Base-by-base conservation (phyloP, 2,797 vertebrate genomes). In the Rhinichthys osculus region DNA sequence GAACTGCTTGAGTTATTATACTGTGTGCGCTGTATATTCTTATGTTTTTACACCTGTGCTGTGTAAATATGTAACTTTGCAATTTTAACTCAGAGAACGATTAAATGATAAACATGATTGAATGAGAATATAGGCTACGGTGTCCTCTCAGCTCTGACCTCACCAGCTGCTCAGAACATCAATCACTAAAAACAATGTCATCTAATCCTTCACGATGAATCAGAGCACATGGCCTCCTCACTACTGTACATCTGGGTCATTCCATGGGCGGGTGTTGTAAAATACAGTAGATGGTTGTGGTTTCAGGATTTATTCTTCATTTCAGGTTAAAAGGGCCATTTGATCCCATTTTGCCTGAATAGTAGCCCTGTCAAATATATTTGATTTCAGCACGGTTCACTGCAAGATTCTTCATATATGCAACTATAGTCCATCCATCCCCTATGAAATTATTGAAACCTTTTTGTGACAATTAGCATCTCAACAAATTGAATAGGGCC, bases 251-350 rank as follows among this genome's bases (percentile, higher is more conserved):
- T 92, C 90, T 91, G 79, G 92, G 92, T 91, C 87, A 89, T 89
- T 84, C 87, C 10, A 85, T 90, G 90, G 92, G 89, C 89, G 92
- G 89, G 90, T 90, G 90, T 85, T 91, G 91, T 91, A 92, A 91
- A 92, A 90, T 86, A 90, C 88, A 82, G 73, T 90, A 88, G 52
- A 91, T 80, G 38, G 85, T 90, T 89, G 87, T 62, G 78, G 40
- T 79, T 90, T 86, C 76, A 88, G 40, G 3, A 30, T 82, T 79
- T 82, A 85, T 91, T 83, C 16, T 77, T 90, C 42, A 90, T 92
- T 90, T 88, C 87, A 88, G 82, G 88, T 73, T 47, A 74, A 78
- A 35, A 71, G 59, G 57, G 90, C 85, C 90, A 94, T 89, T 84
- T 86, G 91, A 94, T 94, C 92, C 89, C n/a, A 71, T 88, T 86